A percentile compares a stretch with the other conserved stretches of the same genome.
Evolutionary conservation across 2,888 invertebrate species (phyloP).

Genomic region (Seladonia tumulorum): DNA sequence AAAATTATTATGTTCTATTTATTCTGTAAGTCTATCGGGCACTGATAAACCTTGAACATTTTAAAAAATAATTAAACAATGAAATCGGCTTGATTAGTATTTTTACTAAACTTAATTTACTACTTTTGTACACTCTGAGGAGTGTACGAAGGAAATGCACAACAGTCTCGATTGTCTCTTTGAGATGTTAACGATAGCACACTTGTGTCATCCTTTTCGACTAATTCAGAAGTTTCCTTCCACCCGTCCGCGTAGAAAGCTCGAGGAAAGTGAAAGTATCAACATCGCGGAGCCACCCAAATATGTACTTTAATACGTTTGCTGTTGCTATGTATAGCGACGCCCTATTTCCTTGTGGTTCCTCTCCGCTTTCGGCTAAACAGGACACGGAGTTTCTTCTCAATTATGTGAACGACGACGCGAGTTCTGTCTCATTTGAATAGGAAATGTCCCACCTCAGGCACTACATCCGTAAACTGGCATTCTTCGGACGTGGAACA

Average conservation of each 20-base stretch:
- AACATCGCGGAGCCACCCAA: not conserved
- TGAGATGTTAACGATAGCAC: not conserved
- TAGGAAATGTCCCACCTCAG: not conserved
- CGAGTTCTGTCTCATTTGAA: not conserved
- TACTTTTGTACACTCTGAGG: no score
- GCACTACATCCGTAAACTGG: not conserved
- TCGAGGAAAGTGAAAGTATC: constrained; percentile 45
- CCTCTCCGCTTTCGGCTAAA: constrained; percentile 6
- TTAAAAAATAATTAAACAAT: no score
- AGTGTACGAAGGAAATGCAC: no score
- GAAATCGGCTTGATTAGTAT: no score
- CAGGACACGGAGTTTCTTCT: constrained; percentile 8
- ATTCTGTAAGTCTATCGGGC: no score
- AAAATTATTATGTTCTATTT: no score
- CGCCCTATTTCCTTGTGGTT: not conserved
- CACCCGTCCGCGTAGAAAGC: constrained; percentile 35
- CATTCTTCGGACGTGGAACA: not conserved
- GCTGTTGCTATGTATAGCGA: constrained; percentile 2
- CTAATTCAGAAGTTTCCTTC: not conserved
- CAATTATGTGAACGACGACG: not conserved
- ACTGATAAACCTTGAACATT: no score
- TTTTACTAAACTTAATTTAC: no score
- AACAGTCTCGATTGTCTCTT: no score
- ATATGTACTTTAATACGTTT: constrained; percentile 11
- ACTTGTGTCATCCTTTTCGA: not conserved